Conservation (phyloP, 2,113 vertebrate species). For the Felis catus region DNA sequence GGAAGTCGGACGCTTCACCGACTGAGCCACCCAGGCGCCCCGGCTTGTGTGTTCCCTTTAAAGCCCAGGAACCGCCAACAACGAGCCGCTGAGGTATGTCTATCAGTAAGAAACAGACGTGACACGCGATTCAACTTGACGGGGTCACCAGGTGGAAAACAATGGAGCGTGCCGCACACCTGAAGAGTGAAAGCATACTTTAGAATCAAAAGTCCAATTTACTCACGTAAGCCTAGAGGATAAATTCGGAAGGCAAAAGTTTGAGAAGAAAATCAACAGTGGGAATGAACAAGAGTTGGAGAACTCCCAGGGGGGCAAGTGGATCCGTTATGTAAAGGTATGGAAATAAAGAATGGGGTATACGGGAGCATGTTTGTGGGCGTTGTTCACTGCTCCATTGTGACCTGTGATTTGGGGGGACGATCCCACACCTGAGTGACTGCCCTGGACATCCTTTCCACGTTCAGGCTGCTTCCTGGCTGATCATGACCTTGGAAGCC, state of each 20-base stretch:
- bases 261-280: not conserved
- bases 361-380: fast-evolving
- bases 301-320: not conserved
- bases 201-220: fast-evolving
- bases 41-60: not conserved
- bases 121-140: not conserved
- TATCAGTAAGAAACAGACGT: not conserved
- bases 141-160: fast-evolving
- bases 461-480: not conserved
- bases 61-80: not conserved
- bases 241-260: not conserved
- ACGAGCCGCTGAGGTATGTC: too few species aligned
- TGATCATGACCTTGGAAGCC: not conserved
- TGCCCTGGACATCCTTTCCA: fast-evolving
- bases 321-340: not conserved
- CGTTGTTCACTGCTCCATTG: fast-evolving
- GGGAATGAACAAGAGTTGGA: not conserved
- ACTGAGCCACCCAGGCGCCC: too few species aligned
- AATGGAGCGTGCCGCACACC: fast-evolving
- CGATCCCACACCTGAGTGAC: not conserved
- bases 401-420: fast-evolving
- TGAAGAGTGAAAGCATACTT: not conserved
- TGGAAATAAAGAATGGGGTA: not conserved
- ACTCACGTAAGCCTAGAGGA: fast-evolving
- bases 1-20: too few species aligned